Evolutionary conservation across 2,113 vertebrate species (phyloP).

Genomic region (Rattus rattus): DNA sequence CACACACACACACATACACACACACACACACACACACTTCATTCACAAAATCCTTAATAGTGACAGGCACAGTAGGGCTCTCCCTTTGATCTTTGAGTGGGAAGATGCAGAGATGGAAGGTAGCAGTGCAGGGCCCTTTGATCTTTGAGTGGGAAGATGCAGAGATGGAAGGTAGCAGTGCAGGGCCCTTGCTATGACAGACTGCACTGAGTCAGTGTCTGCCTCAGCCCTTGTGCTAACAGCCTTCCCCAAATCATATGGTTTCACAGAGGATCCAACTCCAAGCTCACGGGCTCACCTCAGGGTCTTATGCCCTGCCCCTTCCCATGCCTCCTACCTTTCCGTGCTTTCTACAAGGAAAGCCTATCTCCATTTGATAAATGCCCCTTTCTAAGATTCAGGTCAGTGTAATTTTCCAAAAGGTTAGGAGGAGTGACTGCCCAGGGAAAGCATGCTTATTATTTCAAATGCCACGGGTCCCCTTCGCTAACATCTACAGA

Average conservation of each 20-base stretch:
- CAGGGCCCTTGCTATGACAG: rapidly evolving
- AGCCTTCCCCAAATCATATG: background rate
- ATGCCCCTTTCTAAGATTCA: constrained; percentile 71
- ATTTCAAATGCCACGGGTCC: constrained; percentile 84
- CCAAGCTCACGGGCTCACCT: background rate
- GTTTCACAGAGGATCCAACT: background rate
- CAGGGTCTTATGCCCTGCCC: background rate
- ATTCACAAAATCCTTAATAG: background rate
- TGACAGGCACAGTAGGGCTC: background rate
- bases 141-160: rapidly evolving
- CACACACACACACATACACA: background rate
- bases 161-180: background rate
- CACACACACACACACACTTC: background rate
- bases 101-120: background rate
- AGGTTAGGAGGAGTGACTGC: constrained; percentile 70
- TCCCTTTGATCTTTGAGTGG: rapidly evolving
- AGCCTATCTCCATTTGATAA: constrained; percentile 52
- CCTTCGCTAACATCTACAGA: constrained; percentile 69
- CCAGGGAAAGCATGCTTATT: constrained; percentile 65
- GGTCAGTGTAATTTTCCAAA: constrained; percentile 72
- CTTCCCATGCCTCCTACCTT: background rate
- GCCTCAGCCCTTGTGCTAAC: background rate
- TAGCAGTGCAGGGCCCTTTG: rapidly evolving
- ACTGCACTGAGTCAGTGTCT: background rate
- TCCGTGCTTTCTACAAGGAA: background rate